Percentiles rank a stretch among this genome's conserved stretches.
These are phyloP conservation scores for Eutrigla gurnardus DNA, from an alignment of 2,797 vertebrate genomes.

Conservation along the genomic window DNA sequence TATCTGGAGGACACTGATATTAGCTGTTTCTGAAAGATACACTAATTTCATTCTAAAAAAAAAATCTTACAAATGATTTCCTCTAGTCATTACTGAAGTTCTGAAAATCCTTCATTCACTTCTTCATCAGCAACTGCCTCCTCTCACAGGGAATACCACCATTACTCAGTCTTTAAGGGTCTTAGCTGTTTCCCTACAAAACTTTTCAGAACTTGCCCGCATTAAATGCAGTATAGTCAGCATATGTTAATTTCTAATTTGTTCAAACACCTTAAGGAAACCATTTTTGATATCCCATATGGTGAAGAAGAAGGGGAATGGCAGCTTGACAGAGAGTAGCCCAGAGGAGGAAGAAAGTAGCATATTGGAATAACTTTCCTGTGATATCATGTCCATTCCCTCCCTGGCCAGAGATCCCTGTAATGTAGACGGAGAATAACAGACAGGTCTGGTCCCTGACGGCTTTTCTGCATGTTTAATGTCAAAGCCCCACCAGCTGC, in stretches of 20 bases:
- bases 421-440: neutral
- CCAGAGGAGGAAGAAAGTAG: neutral
- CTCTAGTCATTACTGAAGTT: neutral
- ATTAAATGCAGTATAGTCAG: neutral
- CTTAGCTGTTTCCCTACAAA: neutral
- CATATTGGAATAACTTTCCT: neutral
- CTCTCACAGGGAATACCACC: neutral
- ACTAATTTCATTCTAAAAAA: neutral
- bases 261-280: conserved; percentile 7
- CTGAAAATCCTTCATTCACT: neutral
- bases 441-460: conserved; percentile 1
- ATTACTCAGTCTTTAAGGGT: neutral
- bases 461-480: conserved; percentile 19
- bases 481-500: conserved; percentile 16
- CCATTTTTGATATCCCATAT: conserved; percentile 12
- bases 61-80: neutral
- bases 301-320: neutral
- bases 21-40: neutral
- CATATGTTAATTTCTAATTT: conserved; percentile 10
- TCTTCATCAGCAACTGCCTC: neutral
- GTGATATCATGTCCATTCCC: conserved; percentile 5
- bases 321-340: neutral
- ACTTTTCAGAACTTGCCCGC: neutral
- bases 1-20: neutral
- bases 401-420: neutral